phyloP scores from a whole-genome alignment of 2,113 vertebrate species.

The Chunga burmeisteri region DNA sequence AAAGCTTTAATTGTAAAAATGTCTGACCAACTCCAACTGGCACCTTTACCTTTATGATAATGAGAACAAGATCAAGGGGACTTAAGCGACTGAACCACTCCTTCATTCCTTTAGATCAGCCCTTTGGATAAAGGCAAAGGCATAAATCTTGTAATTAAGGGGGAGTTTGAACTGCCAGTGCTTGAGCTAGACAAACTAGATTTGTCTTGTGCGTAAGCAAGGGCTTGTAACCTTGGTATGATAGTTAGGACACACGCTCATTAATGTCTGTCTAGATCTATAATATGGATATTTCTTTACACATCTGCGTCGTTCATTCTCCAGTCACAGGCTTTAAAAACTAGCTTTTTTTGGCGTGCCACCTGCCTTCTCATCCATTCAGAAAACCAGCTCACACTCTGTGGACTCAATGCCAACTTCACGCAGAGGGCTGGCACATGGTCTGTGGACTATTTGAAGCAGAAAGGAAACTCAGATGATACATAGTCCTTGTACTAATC shows the following conservation, averaged over 20 bases:
- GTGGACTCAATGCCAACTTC: not conserved
- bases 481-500: not conserved
- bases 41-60: not conserved
- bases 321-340: not conserved
- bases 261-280: not conserved
- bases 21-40: not conserved
- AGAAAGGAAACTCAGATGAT: not conserved
- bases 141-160: slow-evolving; percentile 14
- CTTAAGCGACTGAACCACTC: not conserved
- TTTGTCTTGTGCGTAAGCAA: not conserved
- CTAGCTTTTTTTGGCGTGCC: not conserved
- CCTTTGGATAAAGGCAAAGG: not conserved
- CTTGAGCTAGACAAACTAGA: not conserved
- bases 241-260: not conserved
- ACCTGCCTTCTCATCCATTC: slow-evolving; percentile 2
- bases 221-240: not conserved
- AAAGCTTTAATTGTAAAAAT: slow-evolving; percentile 16
- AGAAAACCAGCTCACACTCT: not conserved
- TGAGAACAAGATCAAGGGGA: not conserved
- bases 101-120: slow-evolving; percentile 4
- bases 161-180: not conserved
- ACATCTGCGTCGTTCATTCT: not conserved
- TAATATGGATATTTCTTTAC: not conserved
- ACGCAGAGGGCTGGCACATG: not conserved
- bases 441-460: not conserved